These are phyloP conservation scores for Loripinus fragilis DNA, from an alignment of 2,888 invertebrate species.

Conservation along the genomic window DNA sequence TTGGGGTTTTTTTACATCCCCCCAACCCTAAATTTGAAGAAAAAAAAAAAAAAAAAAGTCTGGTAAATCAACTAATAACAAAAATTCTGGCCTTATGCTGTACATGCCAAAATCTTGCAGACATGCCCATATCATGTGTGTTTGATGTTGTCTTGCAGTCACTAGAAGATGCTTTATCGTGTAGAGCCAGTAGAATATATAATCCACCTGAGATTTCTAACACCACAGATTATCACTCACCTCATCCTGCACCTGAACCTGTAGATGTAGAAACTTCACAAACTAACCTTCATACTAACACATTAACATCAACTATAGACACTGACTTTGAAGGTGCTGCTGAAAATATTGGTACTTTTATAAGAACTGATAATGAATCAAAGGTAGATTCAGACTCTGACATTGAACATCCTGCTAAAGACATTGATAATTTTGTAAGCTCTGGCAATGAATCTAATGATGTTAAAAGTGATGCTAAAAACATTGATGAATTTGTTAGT, in stretches of 20 bases:
- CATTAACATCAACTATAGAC: not conserved
- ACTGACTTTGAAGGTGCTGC: too few species aligned
- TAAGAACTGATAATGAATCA: not conserved
- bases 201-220: not conserved
- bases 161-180: not conserved
- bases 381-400: too few species aligned
- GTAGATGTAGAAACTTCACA: not conserved
- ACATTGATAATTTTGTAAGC: too few species aligned
- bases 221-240: not conserved
- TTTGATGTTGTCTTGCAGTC: conserved; percentile 13
- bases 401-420: too few species aligned
- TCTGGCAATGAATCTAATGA: not conserved
- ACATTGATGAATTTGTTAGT: not conserved
- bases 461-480: not conserved
- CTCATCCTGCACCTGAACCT: not conserved
- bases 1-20: too few species aligned
- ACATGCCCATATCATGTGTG: not conserved
- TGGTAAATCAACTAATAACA: too few species aligned
- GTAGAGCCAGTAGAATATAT: not conserved
- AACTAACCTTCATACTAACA: not conserved
- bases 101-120: too few species aligned
- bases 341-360: too few species aligned
- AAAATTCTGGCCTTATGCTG: too few species aligned
- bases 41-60: too few species aligned
- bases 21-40: too few species aligned